These are phyloP conservation scores for Zingel zingel DNA, from an alignment of 2,113 vertebrate species.

Conservation along the genomic window DNA sequence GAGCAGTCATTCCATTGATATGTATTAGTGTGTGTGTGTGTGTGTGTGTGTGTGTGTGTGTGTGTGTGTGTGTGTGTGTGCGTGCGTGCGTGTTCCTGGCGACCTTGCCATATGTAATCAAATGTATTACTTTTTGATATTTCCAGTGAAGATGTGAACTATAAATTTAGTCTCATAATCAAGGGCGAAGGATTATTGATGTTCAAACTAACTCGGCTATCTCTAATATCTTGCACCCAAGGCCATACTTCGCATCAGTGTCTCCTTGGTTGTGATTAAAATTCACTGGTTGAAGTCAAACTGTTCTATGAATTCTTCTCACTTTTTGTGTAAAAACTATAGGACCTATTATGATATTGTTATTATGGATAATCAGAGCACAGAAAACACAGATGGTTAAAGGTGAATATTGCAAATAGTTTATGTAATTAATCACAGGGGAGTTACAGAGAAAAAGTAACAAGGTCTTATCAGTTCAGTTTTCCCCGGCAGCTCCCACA, in stretches of 20 bases:
- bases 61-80: neutral
- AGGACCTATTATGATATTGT: neutral
- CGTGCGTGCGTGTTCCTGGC: neutral
- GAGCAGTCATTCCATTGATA: neutral
- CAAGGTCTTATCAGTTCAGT: too few species aligned
- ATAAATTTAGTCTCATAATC: neutral
- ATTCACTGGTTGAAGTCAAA: neutral
- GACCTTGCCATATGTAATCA: neutral
- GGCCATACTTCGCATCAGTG: neutral
- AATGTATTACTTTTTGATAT: neutral
- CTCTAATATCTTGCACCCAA: neutral
- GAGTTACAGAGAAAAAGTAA: too few species aligned
- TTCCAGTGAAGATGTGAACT: constrained; percentile 1
- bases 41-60: neutral
- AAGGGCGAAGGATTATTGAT: neutral
- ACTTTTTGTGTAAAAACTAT: neutral
- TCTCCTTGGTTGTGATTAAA: neutral
- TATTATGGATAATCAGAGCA: too few species aligned
- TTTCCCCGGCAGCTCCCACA: too few species aligned
- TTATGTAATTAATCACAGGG: too few species aligned
- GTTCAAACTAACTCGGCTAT: neutral
- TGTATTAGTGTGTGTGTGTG: neutral
- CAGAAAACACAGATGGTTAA: too few species aligned
- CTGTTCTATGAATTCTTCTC: neutral
- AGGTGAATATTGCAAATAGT: too few species aligned